phyloP scores from a whole-genome alignment of 2,113 vertebrate genomes.

The Eclectus roratus region DNA sequence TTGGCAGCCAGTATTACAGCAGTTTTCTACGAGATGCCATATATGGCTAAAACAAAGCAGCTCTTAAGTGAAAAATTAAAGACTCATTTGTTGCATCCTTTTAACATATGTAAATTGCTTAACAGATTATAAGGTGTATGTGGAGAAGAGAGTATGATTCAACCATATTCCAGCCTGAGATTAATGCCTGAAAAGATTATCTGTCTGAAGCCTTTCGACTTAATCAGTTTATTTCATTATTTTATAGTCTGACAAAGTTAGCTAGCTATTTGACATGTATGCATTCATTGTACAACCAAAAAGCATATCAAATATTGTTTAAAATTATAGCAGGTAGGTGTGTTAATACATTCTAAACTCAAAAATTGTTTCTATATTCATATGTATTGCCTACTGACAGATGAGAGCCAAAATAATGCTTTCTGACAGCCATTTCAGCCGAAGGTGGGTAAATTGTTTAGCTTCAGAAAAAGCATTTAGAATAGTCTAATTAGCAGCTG shows the following conservation, averaged over 20 bases:
- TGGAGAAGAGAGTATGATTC: background rate
- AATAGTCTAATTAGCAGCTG: background rate
- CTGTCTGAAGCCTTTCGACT: background rate
- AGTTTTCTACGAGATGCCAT: background rate
- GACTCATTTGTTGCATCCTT: background rate
- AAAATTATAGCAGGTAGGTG: background rate
- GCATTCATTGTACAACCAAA: background rate
- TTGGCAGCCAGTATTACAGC: background rate
- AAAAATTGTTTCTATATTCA: background rate
- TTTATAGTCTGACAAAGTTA: background rate
- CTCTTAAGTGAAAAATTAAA: background rate
- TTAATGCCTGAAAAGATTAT: background rate
- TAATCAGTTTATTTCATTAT: background rate
- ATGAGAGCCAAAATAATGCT: background rate
- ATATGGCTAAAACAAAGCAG: background rate
- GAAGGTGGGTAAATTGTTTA: background rate
- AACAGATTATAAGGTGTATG: background rate
- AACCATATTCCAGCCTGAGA: background rate
- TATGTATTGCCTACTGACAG: background rate
- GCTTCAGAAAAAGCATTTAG: background rate
- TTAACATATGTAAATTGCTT: background rate
- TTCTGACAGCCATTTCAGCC: background rate
- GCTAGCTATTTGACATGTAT: background rate
- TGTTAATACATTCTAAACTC: background rate
- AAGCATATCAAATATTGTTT: background rate